Evolutionary conservation across 2,797 vertebrate genomes (phyloP).

Genomic region (Nyctibius grandis): DNA sequence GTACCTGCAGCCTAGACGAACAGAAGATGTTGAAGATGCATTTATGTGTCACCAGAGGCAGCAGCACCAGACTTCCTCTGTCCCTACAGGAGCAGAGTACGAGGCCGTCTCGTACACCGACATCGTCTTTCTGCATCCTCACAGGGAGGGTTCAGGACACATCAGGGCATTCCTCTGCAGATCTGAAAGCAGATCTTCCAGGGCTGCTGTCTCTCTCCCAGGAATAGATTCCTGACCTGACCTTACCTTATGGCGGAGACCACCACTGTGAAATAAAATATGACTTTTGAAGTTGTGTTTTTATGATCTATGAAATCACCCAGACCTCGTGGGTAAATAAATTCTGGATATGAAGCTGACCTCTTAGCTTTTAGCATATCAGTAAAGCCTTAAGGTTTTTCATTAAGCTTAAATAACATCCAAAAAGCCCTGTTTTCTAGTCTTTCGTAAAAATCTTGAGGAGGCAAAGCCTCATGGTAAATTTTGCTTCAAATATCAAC

Average conservation of each 20-base stretch:
- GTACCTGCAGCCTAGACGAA: neutral
- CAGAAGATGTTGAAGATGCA: neutral
- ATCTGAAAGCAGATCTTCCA: neutral
- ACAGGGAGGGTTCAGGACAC: fast-evolving
- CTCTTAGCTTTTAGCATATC: conserved; percentile 8
- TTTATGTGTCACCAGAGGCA: neutral
- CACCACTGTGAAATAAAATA: conserved; percentile 50
- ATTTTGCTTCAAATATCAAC: neutral
- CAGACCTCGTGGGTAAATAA: conserved; percentile 60
- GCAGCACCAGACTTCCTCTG: neutral
- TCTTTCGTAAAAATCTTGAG: neutral
- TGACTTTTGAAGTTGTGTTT: conserved; percentile 46
- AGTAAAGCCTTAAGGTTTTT: conserved; percentile 25
- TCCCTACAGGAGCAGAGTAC: fast-evolving
- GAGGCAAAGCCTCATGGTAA: neutral
- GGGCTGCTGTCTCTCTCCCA: neutral
- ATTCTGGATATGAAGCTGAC: conserved; percentile 51
- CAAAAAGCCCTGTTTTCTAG: neutral
- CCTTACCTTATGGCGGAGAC: neutral
- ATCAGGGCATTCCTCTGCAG: neutral
- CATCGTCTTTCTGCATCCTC: neutral
- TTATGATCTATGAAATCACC: conserved; percentile 65
- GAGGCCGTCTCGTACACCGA: fast-evolving
- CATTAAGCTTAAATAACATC: conserved; percentile 20
- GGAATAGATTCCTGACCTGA: neutral